These are phyloP conservation scores for Potorous gilbertii DNA, from an alignment of 2,797 vertebrate species.

Conservation along the genomic window DNA sequence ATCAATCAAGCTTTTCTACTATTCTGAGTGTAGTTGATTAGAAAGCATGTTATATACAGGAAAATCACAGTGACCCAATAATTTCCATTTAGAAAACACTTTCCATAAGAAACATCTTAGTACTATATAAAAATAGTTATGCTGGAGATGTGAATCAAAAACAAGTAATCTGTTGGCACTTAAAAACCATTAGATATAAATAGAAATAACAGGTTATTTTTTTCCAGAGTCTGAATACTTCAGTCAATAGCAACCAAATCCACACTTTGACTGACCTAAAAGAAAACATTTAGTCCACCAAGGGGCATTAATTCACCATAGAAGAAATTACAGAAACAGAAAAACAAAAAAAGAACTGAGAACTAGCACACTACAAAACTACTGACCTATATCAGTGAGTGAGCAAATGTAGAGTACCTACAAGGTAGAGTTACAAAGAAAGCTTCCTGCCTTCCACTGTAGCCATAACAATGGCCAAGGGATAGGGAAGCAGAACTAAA, in stretches of 20 bases:
- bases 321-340: slow-evolving; percentile 64
- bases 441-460: neutral
- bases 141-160: slow-evolving; percentile 81
- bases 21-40: slow-evolving; percentile 72
- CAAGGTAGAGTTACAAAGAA: neutral
- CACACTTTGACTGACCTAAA: slow-evolving; percentile 75
- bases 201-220: slow-evolving; percentile 77
- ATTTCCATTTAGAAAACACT: slow-evolving; percentile 84
- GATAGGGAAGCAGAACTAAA: neutral
- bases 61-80: slow-evolving; percentile 78
- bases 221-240: slow-evolving; percentile 66
- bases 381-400: slow-evolving; percentile 60
- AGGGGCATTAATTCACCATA: slow-evolving; percentile 60
- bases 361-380: slow-evolving; percentile 51
- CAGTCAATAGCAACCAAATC: slow-evolving; percentile 73
- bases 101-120: slow-evolving; percentile 81
- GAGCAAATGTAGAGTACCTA: slow-evolving; percentile 36
- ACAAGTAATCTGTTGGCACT: slow-evolving; percentile 79
- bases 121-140: slow-evolving; percentile 82
- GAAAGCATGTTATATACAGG: slow-evolving; percentile 78
- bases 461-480: neutral
- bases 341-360: neutral
- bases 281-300: slow-evolving; percentile 61
- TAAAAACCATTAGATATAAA: slow-evolving; percentile 83
- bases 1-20: slow-evolving; percentile 76